Base-by-base conservation (phyloP, 2,888 invertebrate species). In the Dynastes maya region DNA sequence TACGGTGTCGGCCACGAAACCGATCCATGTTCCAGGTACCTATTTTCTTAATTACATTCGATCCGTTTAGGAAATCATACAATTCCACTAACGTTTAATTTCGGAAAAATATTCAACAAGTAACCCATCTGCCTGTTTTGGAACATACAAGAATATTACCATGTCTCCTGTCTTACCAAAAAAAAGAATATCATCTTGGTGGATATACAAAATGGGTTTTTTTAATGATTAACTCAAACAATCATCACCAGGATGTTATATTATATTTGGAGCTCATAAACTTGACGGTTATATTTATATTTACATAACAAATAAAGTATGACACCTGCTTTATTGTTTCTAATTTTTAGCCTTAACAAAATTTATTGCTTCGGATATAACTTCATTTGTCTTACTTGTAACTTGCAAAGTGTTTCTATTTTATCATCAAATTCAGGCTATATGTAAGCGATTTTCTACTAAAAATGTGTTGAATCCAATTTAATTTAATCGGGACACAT, bases 1-100 rank as follows among this genome's bases (percentile, higher is more conserved):
- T 49, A 78, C 80, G 11, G 84, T 82, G 45, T 79, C 78, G 65
- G 79, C 80, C 79, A 78, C 80, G 29, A 81, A 82, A 68, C 77
- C 84, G 70, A 79, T 79, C 76, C 84, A 84, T 81, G 82, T 83
- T 79, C 77, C 85, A 85, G 85, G 86, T 85, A 83, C 61, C 49
- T 72, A 37, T 45, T 45, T 72, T 37, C n/a, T n/a, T 64, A 65
- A 37, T 64, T 74, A 61, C 45, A 45, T 45, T 45, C 45, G 45
- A 45, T 2, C 45, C 45, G 45, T 45, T 45, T 8, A 27, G 22
- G 16, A 72, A 53, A 64, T 76, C 37, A 71, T 6, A 63, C 32
- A 61, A 13, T 22, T 1, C 49, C 8, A 53, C 53, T 45, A 45
- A n/a, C 49, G 5, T 53, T 2, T 45, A 40, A 40, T 32, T 45